Base-by-base conservation (phyloP, 2,888 invertebrate genomes). In the Hydropsyche betteni region DNA sequence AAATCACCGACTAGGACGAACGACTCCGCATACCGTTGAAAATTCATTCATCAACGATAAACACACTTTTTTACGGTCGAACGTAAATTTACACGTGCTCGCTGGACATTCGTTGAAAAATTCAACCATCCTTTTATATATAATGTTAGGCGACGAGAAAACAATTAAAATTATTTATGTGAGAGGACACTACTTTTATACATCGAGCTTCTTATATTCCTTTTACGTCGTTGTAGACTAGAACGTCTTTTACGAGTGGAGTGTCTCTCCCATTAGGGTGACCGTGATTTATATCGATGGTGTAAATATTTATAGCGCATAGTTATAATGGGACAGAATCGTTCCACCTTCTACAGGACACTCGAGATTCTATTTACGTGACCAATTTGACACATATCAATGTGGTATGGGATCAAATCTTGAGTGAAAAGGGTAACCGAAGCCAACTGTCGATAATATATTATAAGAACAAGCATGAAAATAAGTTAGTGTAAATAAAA, bases 121-220 rank as follows among this genome's bases (percentile, higher is more conserved):
- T 44, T 44, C 10, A 44, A 8, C 44, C 4, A 44, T 44, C 10
- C 44, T 44, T 44, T 24, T 24, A 24, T 24, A 24, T 24, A 24
- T 24, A 24, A 24, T 24, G 24, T 24, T 24, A 24, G 24, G 44
- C 16, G 16, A 14, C 55, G 55, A 55, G 55, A 36, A 64, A 64
- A 64, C 64, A 64, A 64, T 64, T 64, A 64, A 64, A 64, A 64
- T 64, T 64, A 64, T 64, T 64, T 64, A 64, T 64, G 36, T 36
- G 12, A 24, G 12, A 34, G 36, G 36, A 36, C n/a, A 33, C 64
- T 3, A 12, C 34, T 36, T 64, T 36, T 64, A 36, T 64, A 64
- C 34, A 44, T 44, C 44, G 44, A 44, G 44, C 44, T 10, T 24
- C 44, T 44, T n/a, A 64, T 64, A 64, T 36, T 36, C 64, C 64